Conservation (phyloP, 2,888 invertebrate species). For the Linyphia triangularis region DNA sequence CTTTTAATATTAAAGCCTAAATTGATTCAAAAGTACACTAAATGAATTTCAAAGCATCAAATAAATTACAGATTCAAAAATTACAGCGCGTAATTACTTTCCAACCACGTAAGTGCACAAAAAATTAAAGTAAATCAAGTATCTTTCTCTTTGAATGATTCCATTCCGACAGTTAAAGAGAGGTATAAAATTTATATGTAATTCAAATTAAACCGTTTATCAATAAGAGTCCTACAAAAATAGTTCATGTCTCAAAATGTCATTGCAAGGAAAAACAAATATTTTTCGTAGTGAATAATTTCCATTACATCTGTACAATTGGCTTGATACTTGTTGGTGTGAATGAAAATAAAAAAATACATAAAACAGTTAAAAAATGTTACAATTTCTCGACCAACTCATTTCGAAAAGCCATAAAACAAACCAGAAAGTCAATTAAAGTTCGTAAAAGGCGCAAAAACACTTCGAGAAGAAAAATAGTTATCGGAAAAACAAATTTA, state of each 20-base stretch:
- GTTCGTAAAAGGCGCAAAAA: constrained; percentile 28
- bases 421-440: constrained; percentile 63
- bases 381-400: constrained; percentile 28
- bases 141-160: too few species aligned
- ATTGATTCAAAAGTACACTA: too few species aligned
- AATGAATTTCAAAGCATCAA: too few species aligned
- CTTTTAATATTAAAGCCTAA: too few species aligned
- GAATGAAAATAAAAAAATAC: constrained; percentile 7
- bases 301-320: not conserved
- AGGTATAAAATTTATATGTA: too few species aligned
- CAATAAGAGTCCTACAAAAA: not conserved
- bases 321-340: not conserved
- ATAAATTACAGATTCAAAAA: too few species aligned
- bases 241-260: not conserved
- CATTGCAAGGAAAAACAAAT: not conserved
- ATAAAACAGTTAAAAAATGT: constrained; percentile 28
- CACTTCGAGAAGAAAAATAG: constrained; percentile 47
- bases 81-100: too few species aligned
- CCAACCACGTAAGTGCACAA: too few species aligned
- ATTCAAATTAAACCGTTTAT: too few species aligned
- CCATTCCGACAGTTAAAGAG: too few species aligned
- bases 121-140: too few species aligned
- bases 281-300: not conserved
- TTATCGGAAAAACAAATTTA: constrained; percentile 64
- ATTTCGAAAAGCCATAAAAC: constrained; percentile 20